Evolutionary conservation across 2,113 vertebrate genomes (phyloP).

Genomic region (Galeopterus variegatus): DNA sequence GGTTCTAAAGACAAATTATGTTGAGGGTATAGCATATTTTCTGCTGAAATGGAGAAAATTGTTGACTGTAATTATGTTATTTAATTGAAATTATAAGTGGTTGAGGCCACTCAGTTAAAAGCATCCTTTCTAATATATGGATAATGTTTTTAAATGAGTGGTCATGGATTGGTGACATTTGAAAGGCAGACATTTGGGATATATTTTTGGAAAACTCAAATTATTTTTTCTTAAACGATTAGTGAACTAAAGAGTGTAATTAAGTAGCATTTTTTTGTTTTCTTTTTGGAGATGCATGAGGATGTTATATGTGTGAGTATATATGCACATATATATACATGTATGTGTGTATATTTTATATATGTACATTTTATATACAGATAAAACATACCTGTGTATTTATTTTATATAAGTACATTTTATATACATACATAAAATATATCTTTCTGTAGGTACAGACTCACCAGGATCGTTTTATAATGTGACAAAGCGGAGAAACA

Average conservation of each 20-base stretch:
- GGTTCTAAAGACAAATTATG: constrained; percentile 70
- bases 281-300: not conserved
- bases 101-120: constrained; percentile 84
- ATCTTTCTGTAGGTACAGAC: not conserved
- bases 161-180: constrained; percentile 82
- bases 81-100: constrained; percentile 87
- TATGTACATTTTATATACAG: not conserved
- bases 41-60: constrained; percentile 86
- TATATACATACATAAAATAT: not conserved
- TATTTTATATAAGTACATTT: not conserved
- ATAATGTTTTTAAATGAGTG: constrained; percentile 73
- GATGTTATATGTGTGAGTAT: not conserved
- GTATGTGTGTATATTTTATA: not conserved
- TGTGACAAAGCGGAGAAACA: constrained; percentile 31
- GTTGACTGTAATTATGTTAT: constrained; percentile 85
- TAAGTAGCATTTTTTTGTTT: not conserved
- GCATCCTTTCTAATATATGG: constrained; percentile 76
- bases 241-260: constrained; percentile 16
- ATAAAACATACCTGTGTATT: not conserved
- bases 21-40: constrained; percentile 84
- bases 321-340: not conserved
- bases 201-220: constrained; percentile 72
- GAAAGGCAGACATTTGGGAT: constrained; percentile 81
- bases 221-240: constrained; percentile 72
- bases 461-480: not conserved